These are phyloP conservation scores for Eupeodes corollae DNA, from an alignment of 1,140 invertebrate genomes.

Conservation along the genomic window DNA sequence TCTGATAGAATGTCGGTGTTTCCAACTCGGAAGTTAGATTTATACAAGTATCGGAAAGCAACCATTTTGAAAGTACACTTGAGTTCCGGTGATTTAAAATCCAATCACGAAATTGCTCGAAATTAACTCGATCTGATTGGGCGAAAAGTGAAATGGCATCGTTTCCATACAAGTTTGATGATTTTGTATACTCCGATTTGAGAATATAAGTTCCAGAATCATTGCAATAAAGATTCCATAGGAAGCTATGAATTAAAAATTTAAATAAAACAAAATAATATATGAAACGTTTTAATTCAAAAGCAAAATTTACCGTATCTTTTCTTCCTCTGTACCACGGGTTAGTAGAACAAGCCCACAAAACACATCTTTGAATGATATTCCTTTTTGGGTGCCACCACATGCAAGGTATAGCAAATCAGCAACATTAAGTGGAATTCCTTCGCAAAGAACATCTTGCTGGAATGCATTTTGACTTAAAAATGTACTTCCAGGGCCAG, in stretches of 20 bases:
- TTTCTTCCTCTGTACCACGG: slow-evolving; percentile 69
- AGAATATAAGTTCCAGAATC: slow-evolving; percentile 63
- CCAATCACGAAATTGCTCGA: slow-evolving; percentile 64
- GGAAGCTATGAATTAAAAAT: slow-evolving; percentile 44
- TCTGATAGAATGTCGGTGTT: slow-evolving; percentile 85
- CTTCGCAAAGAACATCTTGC: slow-evolving; percentile 71
- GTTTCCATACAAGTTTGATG: slow-evolving; percentile 43
- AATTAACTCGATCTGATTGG: slow-evolving; percentile 38
- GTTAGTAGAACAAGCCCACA: slow-evolving; percentile 75
- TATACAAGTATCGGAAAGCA: slow-evolving; percentile 56
- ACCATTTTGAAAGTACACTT: slow-evolving; percentile 70
- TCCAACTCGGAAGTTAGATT: slow-evolving; percentile 68
- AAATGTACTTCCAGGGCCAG: slow-evolving; percentile 52
- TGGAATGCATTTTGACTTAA: slow-evolving; percentile 65
- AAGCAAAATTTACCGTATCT: slow-evolving; percentile 60
- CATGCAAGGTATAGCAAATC: slow-evolving; percentile 71
- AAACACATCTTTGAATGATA: slow-evolving; percentile 68
- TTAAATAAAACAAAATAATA: not conserved
- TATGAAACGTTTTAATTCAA: not conserved
- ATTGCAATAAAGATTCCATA: slow-evolving; percentile 76
- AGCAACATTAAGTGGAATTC: slow-evolving; percentile 62
- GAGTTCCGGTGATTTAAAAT: slow-evolving; percentile 57
- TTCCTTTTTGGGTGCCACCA: slow-evolving; percentile 68
- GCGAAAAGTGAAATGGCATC: slow-evolving; percentile 28
- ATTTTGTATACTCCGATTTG: slow-evolving; percentile 61